Evolutionary conservation across 2,888 invertebrate species (phyloP).

Genomic region (Allolobophora icterica): DNA sequence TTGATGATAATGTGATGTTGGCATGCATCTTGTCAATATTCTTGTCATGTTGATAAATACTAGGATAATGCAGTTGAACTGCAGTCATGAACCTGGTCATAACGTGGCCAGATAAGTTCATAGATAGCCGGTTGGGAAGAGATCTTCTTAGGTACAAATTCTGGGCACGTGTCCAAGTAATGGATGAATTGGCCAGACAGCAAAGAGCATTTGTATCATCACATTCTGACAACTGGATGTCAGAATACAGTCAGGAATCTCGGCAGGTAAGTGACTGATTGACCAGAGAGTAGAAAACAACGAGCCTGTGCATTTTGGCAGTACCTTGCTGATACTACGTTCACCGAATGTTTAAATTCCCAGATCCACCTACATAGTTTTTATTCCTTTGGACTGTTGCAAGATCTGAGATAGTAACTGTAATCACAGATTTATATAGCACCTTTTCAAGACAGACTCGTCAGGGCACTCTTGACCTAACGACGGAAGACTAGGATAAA

Average conservation of each 20-base stretch:
- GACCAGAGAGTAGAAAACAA: not conserved
- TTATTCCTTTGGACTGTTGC: not conserved
- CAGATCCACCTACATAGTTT: not conserved
- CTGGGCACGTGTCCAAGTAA: not conserved
- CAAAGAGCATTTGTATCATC: not conserved
- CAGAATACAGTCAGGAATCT: not conserved
- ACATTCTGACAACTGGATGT: not conserved
- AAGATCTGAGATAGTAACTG: not conserved
- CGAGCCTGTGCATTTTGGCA: not conserved
- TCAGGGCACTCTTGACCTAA: no score
- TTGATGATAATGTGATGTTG: not conserved
- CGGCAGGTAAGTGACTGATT: not conserved
- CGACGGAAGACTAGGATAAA: no score
- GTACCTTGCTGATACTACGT: not conserved
- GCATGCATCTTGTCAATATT: not conserved
- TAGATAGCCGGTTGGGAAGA: not conserved
- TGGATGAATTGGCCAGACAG: not conserved
- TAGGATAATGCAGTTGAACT: not conserved
- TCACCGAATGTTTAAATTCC: not conserved
- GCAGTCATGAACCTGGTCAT: not conserved
- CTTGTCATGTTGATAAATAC: not conserved
- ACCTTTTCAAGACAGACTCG: no score
- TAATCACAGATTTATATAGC: no score
- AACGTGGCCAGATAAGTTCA: constrained; percentile 13
- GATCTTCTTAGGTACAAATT: not conserved